phyloP scores from a whole-genome alignment of 2,888 invertebrate species.

The Globia sparganii region DNA sequence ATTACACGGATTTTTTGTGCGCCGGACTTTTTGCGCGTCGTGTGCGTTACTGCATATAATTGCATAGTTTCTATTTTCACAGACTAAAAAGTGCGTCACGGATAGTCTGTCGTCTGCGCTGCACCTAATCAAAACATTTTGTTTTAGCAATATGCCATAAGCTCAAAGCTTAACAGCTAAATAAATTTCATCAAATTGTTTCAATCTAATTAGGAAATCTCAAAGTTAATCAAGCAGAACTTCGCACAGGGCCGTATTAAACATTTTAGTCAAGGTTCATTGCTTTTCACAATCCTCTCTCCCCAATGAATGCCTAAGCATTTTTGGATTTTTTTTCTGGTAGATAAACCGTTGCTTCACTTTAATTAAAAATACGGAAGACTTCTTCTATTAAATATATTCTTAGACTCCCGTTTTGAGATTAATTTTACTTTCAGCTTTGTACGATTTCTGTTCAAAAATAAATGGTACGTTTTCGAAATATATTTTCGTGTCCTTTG shows the following conservation, averaged over 20 bases:
- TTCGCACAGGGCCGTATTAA: slow-evolving; percentile 55
- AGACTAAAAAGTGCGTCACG: too few species aligned
- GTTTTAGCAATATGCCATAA: slow-evolving; percentile 11
- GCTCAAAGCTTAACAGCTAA: slow-evolving; percentile 33
- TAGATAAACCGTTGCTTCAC: slow-evolving; percentile 37
- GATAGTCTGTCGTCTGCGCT: too few species aligned
- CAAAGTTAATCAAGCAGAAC: slow-evolving; percentile 62
- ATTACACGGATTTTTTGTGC: too few species aligned
- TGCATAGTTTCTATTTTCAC: too few species aligned
- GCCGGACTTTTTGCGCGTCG: too few species aligned
- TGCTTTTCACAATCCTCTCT: slow-evolving; percentile 49
- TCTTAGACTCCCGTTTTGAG: slow-evolving; percentile 23
- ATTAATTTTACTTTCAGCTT: slow-evolving; percentile 17
- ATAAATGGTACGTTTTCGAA: not conserved
- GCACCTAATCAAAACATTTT: not conserved
- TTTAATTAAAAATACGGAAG: slow-evolving; percentile 53
- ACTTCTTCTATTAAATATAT: slow-evolving; percentile 26
- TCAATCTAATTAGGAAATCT: slow-evolving; percentile 64
- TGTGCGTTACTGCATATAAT: too few species aligned
- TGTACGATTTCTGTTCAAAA: not conserved
- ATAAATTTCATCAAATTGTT: slow-evolving; percentile 56
- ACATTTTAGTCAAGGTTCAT: slow-evolving; percentile 59
- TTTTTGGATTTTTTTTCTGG: slow-evolving; percentile 18
- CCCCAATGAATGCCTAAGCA: slow-evolving; percentile 43
- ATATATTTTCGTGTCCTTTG: not conserved